Base-by-base conservation (phyloP, 1,140 invertebrate species). In the fruit fly (Drosophila melanogaster) region DNA sequence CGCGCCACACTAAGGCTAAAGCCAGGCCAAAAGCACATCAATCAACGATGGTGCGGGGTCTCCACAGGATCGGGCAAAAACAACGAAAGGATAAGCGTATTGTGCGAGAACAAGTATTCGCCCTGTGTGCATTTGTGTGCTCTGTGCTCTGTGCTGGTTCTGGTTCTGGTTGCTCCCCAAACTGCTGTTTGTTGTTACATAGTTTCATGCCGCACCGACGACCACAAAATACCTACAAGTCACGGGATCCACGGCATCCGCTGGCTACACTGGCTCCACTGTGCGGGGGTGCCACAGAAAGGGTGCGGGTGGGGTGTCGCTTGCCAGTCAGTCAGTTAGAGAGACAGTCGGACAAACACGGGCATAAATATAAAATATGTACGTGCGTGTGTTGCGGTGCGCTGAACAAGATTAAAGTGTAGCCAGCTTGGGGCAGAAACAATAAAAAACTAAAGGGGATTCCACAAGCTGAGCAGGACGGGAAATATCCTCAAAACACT, bases 341-440 rank as follows among this genome's bases (percentile, higher is more conserved):
- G 69, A 33, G 59, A 65, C 70, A 50, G 43, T 62, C 62, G 49
- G 56, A 80, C 49, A 64, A 69, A 72, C 83, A 87, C 65, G 71
- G 77, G 40, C 83, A 86, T 86, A 86, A 86, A 86, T 89, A 86
- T 89, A 83, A 89, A 89, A 87, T 87, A 87, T 79, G 64, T 78
- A 55, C 60, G 57, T 57, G 33, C 49, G 41, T 73, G 26, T 81
- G 35, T 38, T 38, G 41, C 10, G 30, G 62, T 53, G 60, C 65
- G 35, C 65, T 70, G 64, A 87, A 83, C 79, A 89, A 87, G 84
- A 89, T 87, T 87, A 87, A 89, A 89, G 83, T 83, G 79, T 64
- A 79, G 71, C 55, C 70, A 57, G 65, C 67, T 50, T 14, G 61
- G 61, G 51, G 62, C 79, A 61, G 33, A 56, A 78, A 86, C 49